These are phyloP conservation scores for Collichthys lucidus DNA, from an alignment of 2,113 vertebrate genomes.

Conservation along the genomic window DNA sequence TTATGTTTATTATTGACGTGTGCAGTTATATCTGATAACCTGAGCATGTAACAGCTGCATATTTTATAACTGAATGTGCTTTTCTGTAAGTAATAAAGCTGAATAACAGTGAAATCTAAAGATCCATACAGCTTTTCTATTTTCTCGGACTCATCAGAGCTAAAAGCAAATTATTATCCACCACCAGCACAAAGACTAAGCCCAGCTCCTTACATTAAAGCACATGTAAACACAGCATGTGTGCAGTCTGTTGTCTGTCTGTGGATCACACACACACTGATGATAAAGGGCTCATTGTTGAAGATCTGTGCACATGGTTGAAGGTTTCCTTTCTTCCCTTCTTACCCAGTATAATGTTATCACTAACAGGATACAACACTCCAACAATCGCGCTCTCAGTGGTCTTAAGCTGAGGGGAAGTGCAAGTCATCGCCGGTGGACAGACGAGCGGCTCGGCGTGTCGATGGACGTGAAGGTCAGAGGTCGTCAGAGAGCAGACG, in stretches of 20 bases:
- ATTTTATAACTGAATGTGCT: background rate
- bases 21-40: background rate
- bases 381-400: conserved; percentile 16
- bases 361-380: conserved; percentile 35
- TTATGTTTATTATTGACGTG: background rate
- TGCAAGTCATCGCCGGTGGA: conserved; percentile 46
- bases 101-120: background rate
- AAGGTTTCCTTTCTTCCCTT: conserved; percentile 17
- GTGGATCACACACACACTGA: background rate
- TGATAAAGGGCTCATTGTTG: conserved; percentile 40
- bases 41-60: background rate
- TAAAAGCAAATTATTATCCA: background rate
- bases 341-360: conserved; percentile 42
- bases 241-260: background rate
- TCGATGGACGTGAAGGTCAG: background rate
- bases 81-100: background rate
- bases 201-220: background rate
- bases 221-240: background rate
- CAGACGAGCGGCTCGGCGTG: conserved; percentile 21
- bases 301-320: conserved; percentile 15
- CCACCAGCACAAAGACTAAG: background rate
- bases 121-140: background rate
- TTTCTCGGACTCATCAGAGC: conserved; percentile 12
- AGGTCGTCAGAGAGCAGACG: conserved; percentile 9
- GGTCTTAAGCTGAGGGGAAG: conserved; percentile 29